These are phyloP conservation scores for Lethenteron camtschaticum DNA, from an alignment of 2,113 vertebrate species.

Conservation along the genomic window DNA sequence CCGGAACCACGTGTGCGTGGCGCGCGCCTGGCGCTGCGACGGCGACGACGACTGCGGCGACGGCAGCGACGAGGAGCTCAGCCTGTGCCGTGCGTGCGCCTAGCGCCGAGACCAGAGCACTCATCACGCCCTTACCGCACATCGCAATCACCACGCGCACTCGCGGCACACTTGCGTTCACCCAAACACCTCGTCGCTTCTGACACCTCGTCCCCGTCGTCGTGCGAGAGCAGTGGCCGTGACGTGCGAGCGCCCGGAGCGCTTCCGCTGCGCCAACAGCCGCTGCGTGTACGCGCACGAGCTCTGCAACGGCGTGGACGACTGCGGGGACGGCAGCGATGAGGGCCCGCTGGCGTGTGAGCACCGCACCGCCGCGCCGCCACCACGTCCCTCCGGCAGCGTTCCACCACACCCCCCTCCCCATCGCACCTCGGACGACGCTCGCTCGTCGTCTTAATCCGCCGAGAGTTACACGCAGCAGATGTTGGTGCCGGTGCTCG, in stretches of 20 bases:
- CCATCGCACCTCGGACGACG: too few species aligned
- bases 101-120: too few species aligned
- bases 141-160: too few species aligned
- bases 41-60: conserved; percentile 1
- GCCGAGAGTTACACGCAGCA: too few species aligned
- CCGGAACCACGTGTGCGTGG: conserved; percentile 1
- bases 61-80: not conserved
- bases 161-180: too few species aligned
- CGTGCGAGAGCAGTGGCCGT: conserved; percentile 16
- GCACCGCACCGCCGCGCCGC: conserved; percentile 3
- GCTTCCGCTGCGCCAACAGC: conserved; percentile 24
- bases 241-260: conserved; percentile 23
- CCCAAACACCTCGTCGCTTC: too few species aligned
- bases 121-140: too few species aligned
- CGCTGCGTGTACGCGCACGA: conserved; percentile 22
- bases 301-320: conserved; percentile 23
- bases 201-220: conserved; percentile 1
- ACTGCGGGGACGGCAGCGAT: conserved; percentile 28
- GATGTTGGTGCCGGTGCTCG: too few species aligned
- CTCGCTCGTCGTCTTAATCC: too few species aligned
- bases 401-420: too few species aligned
- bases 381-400: too few species aligned
- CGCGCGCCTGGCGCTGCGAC: conserved; percentile 1
- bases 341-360: conserved; percentile 23
- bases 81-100: too few species aligned